Evolutionary conservation across 2,888 invertebrate genomes (phyloP), one percentile per base, ranked within the genome.

Genomic region (Operophtera brumata): DNA sequence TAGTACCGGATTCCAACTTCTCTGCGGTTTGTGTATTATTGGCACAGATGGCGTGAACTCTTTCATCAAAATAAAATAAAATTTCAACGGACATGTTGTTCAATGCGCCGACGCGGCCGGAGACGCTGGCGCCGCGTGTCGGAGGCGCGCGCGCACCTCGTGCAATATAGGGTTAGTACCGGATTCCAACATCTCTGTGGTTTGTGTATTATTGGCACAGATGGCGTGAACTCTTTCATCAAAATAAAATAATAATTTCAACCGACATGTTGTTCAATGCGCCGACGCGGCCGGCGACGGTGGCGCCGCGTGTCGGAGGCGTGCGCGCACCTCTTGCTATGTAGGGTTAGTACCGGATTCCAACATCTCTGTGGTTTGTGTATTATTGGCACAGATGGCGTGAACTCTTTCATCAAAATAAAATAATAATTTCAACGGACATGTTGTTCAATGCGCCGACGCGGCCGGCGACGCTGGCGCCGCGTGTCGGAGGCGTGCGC

Each of bases 401-500:
- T 20, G 20, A 20, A 20, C 20, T 20, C 20, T 20, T 20, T 11
- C 20, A 50, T 36, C 14, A 36, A 39, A 39, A 42, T 20, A 25
- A 52, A 28, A n/a, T 26, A 43, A 34, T 25, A 37, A 36, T 12
- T 1, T 11, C 5, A 13, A 45, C 45, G 45, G 48, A 48, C 41
- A 30, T 47, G 43, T 54, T 47, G 43, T 54, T 78, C 74, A 88
- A 62, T 89, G 86, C 63, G 86, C 86, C 12, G 83, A 80, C 5
- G 86, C 78, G 47, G 86, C 80, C 57, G 83, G 77, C 34, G 78
- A 70, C 43, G 73, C 59, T n/a, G 78, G 70, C 47, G 84, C 81
- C 58, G 90, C 90, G 65, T 90, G 91, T 59, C 90, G 72, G 60
- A 91, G 70, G 0, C 90, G 82, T 60, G 90, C 89, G 59, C 90